phyloP scores from a whole-genome alignment of 2,797 vertebrate species.

The Acrossocheilus fasciatus region DNA sequence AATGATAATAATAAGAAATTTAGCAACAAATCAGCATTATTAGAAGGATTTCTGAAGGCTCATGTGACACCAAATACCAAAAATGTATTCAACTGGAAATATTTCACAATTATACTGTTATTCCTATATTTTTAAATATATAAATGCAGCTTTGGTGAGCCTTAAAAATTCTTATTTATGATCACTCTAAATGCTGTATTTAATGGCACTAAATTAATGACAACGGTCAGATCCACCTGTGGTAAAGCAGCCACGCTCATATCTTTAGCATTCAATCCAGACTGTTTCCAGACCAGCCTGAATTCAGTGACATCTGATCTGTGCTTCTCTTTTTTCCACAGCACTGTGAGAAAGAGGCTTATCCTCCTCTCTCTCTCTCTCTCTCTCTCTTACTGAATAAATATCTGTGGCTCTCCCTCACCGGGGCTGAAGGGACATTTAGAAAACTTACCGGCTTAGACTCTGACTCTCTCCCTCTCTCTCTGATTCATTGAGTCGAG shows the following conservation, averaged over 20 bases:
- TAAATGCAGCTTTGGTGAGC: background rate
- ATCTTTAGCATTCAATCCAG: constrained; percentile 39
- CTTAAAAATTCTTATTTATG: background rate
- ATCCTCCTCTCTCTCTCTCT: constrained; percentile 38
- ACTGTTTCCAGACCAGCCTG: constrained; percentile 29
- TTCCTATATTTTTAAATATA: background rate
- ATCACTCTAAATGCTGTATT: background rate
- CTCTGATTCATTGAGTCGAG: constrained; percentile 64
- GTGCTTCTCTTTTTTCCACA: constrained; percentile 36
- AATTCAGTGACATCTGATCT: constrained; percentile 54
- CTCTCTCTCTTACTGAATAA: constrained; percentile 24
- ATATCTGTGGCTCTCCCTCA: constrained; percentile 19
- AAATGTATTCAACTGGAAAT: background rate
- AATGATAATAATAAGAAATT: background rate
- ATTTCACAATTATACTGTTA: background rate
- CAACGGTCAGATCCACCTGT: background rate
- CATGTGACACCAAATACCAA: background rate
- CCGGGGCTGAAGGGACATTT: constrained; percentile 52
- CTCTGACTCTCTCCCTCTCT: constrained; percentile 54
- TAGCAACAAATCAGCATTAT: background rate
- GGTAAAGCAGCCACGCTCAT: constrained; percentile 5
- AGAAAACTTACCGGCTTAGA: constrained; percentile 60
- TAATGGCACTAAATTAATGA: background rate
- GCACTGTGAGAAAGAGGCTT: constrained; percentile 57
- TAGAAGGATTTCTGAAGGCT: background rate